A percentile compares a stretch with the other conserved stretches of the same genome.
Evolutionary conservation across 1,140 invertebrate species (phyloP).

Genomic region (Mactra quadrangularis): DNA sequence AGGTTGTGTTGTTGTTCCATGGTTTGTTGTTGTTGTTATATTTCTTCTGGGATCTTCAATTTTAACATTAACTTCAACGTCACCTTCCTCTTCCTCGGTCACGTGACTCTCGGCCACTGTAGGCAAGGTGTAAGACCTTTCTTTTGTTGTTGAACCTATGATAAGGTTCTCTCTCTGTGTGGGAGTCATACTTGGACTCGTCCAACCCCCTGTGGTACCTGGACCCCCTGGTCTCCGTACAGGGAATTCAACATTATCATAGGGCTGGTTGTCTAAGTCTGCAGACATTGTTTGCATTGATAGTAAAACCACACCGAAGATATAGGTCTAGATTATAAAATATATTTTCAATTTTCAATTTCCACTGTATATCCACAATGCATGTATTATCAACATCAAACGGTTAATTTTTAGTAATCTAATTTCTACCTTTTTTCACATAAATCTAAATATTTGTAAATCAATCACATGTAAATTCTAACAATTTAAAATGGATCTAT

Average conservation of each 20-base stretch:
- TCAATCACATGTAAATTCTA: too few species aligned
- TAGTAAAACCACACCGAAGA: too few species aligned
- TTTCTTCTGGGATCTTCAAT: conserved; percentile 48
- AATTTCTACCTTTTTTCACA: too few species aligned
- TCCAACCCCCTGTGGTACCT: conserved; percentile 9
- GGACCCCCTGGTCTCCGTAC: conserved; percentile 56
- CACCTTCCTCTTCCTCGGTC: conserved; percentile 62
- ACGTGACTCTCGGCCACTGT: conserved; percentile 61
- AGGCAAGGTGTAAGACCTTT: conserved; percentile 42
- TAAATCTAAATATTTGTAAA: too few species aligned
- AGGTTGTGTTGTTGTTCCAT: too few species aligned
- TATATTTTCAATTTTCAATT: too few species aligned
- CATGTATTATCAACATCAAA: too few species aligned
- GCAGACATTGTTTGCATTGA: too few species aligned
- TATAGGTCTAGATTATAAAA: too few species aligned
- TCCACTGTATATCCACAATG: too few species aligned
- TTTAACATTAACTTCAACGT: conserved; percentile 39
- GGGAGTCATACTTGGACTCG: conserved; percentile 27
- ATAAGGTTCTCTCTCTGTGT: conserved; percentile 41
- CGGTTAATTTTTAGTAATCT: too few species aligned
- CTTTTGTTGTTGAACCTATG: conserved; percentile 20
- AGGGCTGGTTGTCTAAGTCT: conserved; percentile 63
- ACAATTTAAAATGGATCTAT: too few species aligned
- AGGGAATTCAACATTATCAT: conserved; percentile 74
- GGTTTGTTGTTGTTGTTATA: not conserved